Conservation (phyloP, 2,113 vertebrate species). For the Eretmochelys imbricata region DNA sequence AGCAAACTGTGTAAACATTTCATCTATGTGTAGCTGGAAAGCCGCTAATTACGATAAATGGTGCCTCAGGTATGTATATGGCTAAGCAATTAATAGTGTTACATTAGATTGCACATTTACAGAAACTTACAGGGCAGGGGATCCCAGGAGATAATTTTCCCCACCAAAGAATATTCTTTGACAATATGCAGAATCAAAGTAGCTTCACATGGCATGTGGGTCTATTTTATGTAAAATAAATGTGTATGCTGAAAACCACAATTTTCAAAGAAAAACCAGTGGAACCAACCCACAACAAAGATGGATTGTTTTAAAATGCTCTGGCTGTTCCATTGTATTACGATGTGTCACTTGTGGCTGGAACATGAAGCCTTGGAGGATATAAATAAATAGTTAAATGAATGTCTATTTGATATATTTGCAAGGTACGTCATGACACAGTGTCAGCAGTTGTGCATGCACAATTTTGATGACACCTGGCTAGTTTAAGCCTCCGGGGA, state of each 20-base stretch:
- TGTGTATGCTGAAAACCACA: neutral
- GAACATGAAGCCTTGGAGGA: neutral
- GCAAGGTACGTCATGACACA: neutral
- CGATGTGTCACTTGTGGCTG: neutral
- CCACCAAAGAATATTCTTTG: neutral
- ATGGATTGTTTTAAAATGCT: neutral
- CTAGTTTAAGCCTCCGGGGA: neutral
- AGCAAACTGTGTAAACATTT: conserved; percentile 47
- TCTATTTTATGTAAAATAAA: neutral
- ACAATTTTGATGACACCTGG: neutral
- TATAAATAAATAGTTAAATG: neutral
- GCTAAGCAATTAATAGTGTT: neutral
- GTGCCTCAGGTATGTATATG: neutral
- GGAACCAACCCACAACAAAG: neutral
- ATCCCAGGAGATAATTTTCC: neutral
- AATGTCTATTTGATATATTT: neutral
- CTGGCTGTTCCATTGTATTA: neutral
- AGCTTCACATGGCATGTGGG: neutral
- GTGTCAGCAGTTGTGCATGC: neutral
- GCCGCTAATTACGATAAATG: neutral
- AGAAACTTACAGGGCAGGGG: neutral
- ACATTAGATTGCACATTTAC: neutral
- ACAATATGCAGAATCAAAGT: neutral
- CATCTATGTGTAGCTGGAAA: neutral
- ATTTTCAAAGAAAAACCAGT: neutral